Base-by-base conservation (phyloP, 2,888 invertebrate genomes). In the Hetaerina titia region DNA sequence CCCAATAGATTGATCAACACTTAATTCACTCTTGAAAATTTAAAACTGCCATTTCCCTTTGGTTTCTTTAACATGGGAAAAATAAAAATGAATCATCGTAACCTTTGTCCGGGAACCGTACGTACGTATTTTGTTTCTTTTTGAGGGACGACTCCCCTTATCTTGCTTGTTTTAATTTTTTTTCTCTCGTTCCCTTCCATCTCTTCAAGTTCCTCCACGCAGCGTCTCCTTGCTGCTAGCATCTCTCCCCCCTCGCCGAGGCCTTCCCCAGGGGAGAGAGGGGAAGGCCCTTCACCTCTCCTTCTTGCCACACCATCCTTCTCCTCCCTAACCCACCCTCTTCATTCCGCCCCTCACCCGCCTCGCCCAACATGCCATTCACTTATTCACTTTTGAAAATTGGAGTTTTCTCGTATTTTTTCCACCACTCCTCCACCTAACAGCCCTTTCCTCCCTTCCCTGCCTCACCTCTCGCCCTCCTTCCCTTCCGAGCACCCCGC, bases 381-480 rank as follows among this genome's bases (percentile, higher is more conserved):
- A 90, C 90, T 90, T 90, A 63, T 90, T 90, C 90, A 90, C 90
- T 90, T 90, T 90, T 90, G 90, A 90, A 90, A 90, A 90, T 90
- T 90, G 90, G 31, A 90, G 64, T 90, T 63, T 64, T 63, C 90
- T 64, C 90, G 31, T 90, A 64, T 90, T 90, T 64, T 45, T 90
- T 63, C 15, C 45, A 17, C 60, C 58, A 4, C 56, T 45, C 89
- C 89, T 19, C 22, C 60, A 60, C 60, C 60, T 5, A 15, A 15
- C 15, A 60, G 9, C 60, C 60, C 9, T 60, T 15, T 25, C 60
- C 6, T 19, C 25, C 60, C 90, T 22, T 19, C 9, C 60, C 25
- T 25, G 4, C n/a, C 58, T 90, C 19, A 11, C 25, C 90, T 8
- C 58, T 57, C 13, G 22, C 60, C 6, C 5, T 63, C 31, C 90